phyloP scores from a whole-genome alignment of 2,797 vertebrate genomes.

The Syngnathus rostellatus region DNA sequence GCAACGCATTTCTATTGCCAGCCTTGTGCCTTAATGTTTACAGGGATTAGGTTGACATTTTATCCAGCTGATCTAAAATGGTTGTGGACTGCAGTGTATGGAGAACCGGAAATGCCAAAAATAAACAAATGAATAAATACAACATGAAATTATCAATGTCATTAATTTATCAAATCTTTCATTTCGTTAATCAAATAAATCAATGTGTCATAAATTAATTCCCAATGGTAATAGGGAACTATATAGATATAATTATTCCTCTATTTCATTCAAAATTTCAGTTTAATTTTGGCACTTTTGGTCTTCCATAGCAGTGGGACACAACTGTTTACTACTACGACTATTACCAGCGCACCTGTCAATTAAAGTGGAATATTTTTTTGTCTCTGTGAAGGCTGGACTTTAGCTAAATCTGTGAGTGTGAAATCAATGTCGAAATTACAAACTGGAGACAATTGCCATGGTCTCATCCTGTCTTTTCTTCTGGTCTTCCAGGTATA shows the following conservation, averaged over 20 bases:
- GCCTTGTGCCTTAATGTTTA: neutral
- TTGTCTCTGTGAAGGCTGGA: neutral
- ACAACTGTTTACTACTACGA: neutral
- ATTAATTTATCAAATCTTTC: no score
- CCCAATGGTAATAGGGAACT: no score
- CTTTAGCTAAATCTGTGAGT: no score
- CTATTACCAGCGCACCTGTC: neutral
- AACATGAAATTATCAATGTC: no score
- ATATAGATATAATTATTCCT: no score
- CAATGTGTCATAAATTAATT: no score
- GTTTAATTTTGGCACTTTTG: no score
- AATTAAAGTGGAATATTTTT: neutral
- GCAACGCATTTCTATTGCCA: neutral
- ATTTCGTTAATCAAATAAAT: no score
- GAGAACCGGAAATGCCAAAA: no score
- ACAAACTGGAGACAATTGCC: neutral
- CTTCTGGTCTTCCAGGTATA: conserved; percentile 57
- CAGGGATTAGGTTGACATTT: neutral
- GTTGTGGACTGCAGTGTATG: neutral
- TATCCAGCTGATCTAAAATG: neutral
- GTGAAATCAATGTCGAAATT: neutral
- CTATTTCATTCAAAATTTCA: no score
- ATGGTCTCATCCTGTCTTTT: neutral
- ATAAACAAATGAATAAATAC: no score
- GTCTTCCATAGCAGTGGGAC: no score